phyloP scores from a whole-genome alignment of 2,113 vertebrate genomes.

The Sinosuthora webbiana region DNA sequence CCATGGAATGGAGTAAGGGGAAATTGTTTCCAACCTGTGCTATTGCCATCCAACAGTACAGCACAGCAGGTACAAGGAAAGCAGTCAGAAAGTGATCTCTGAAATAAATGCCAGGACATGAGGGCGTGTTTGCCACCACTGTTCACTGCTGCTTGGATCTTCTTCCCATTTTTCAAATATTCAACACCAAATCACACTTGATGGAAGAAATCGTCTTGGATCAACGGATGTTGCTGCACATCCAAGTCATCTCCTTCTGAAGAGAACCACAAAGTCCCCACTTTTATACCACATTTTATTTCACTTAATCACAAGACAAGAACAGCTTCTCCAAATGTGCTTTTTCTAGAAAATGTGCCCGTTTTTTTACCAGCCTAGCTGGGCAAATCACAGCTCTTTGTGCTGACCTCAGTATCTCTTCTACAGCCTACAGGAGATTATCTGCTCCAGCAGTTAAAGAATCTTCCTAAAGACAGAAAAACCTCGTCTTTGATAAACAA shows the following conservation, averaged over 20 bases:
- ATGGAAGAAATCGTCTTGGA: background rate
- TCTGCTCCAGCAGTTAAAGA: background rate
- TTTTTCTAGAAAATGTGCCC: background rate
- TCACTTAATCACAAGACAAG: background rate
- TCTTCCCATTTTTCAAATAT: background rate
- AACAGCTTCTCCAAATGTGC: background rate
- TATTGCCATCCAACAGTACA: background rate
- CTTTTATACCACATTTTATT: background rate
- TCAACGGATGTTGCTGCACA: fast-evolving
- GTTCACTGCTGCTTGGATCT: background rate
- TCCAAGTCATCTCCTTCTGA: background rate
- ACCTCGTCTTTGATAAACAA: background rate
- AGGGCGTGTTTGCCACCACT: background rate
- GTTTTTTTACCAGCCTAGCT: background rate
- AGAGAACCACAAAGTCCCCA: background rate
- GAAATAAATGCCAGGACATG: background rate
- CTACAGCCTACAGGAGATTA: background rate
- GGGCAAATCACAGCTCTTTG: background rate
- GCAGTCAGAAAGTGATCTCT: background rate
- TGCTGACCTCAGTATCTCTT: background rate
- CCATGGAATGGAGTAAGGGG: fast-evolving
- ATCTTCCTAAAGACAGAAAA: background rate
- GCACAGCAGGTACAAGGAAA: background rate
- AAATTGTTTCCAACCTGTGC: background rate
- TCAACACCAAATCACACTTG: background rate